Evolutionary conservation across 2,113 vertebrate genomes (phyloP).

Genomic region (Bos taurus): ARS-UCD2.0 NC_037339.1:9859501-9860000

Average conservation of each 20-base stretch:
- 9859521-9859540: not conserved
- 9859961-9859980: not conserved
- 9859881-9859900: not conserved
- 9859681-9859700: not conserved
- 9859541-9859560: not conserved
- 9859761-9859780: not conserved
- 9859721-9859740: not conserved
- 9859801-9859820: not conserved
- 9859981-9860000: not conserved
- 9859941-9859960: not conserved
- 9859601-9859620: not conserved
- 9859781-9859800: not conserved
- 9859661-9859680: not conserved
- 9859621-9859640: not conserved
- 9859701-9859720: not conserved
- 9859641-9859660: not conserved
- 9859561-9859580: not conserved
- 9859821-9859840: not conserved
- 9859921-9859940: not conserved
- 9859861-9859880: not conserved
- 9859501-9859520: not conserved
- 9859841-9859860: not conserved
- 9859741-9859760: not conserved
- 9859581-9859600: not conserved
- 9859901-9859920: not conserved